Conservation (phyloP, 2,113 vertebrate species). For the Illadopsis cleaveri region DNA sequence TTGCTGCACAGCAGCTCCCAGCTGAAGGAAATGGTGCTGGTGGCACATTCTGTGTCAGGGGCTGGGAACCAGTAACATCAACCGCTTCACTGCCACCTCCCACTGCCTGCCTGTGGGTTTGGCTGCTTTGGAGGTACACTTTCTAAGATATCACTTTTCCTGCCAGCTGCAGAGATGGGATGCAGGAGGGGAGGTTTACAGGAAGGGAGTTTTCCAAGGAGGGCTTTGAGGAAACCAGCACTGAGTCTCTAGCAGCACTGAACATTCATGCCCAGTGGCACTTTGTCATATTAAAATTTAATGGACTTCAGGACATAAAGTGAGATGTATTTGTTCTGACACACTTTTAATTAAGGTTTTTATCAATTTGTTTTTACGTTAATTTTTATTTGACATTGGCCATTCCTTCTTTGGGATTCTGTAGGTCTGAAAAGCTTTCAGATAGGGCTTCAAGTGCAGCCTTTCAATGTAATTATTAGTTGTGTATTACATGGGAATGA, state of each 20-base stretch:
- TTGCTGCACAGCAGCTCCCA: neutral
- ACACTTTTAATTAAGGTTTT: slow-evolving; percentile 47
- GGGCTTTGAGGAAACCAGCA: neutral
- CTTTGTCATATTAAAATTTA: neutral
- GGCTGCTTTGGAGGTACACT: neutral
- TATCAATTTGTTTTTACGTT: neutral
- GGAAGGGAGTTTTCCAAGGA: neutral
- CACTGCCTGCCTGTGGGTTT: neutral
- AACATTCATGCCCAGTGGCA: neutral
- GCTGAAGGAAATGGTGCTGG: neutral
- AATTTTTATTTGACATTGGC: neutral
- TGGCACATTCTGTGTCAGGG: neutral
- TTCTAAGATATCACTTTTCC: neutral
- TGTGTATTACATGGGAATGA: neutral
- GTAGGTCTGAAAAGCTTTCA: neutral
- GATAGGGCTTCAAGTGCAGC: slow-evolving; percentile 3
- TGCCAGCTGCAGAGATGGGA: neutral
- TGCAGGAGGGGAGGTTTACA: neutral
- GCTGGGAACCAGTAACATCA: neutral
- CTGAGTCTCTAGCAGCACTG: neutral
- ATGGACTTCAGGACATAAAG: neutral
- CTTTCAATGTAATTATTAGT: slow-evolving; percentile 31
- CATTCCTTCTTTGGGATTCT: neutral
- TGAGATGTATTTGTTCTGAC: slow-evolving; percentile 24
- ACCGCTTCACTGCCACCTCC: neutral